Evolutionary conservation across 2,888 invertebrate genomes (phyloP).

Genomic region (Pollenia amentaria): DNA sequence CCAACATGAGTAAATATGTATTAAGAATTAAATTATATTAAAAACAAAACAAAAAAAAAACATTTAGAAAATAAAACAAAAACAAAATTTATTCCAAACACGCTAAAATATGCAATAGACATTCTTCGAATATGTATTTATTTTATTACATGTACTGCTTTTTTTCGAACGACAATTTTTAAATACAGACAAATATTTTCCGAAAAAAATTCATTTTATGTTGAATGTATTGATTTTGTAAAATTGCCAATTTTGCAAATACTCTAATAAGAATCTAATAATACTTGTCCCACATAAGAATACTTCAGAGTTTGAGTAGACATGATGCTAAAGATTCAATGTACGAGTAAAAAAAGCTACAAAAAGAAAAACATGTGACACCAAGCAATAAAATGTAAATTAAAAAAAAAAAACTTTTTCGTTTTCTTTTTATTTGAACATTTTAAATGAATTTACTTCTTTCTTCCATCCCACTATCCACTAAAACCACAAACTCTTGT

Average conservation of each 20-base stretch:
- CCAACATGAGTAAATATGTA: no score
- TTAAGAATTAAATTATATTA: no score
- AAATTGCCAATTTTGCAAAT: slow-evolving; percentile 68
- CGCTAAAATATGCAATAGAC: not conserved
- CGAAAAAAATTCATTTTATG: slow-evolving; percentile 39
- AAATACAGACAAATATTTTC: not conserved
- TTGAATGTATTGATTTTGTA: slow-evolving; percentile 62
- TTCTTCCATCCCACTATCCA: not conserved
- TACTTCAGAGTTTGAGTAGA: slow-evolving; percentile 55
- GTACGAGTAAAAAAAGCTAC: not conserved
- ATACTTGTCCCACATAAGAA: slow-evolving; percentile 51
- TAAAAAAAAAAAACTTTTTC: no score
- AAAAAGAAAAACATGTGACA: slow-evolving; percentile 3
- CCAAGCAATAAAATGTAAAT: not conserved
- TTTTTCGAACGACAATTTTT: not conserved
- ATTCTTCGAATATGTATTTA: not conserved
- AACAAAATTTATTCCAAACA: not conserved
- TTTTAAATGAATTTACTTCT: no score
- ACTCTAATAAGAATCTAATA: slow-evolving; percentile 39
- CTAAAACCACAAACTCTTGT: slow-evolving; percentile 8
- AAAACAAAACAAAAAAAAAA: no score
- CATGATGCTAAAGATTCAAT: slow-evolving; percentile 42
- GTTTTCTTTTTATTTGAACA: no score
- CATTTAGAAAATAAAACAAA: no score
- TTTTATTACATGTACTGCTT: not conserved